Evolutionary conservation across 2,888 invertebrate genomes (phyloP).

Genomic region (Troides oblongomaculatus): DNA sequence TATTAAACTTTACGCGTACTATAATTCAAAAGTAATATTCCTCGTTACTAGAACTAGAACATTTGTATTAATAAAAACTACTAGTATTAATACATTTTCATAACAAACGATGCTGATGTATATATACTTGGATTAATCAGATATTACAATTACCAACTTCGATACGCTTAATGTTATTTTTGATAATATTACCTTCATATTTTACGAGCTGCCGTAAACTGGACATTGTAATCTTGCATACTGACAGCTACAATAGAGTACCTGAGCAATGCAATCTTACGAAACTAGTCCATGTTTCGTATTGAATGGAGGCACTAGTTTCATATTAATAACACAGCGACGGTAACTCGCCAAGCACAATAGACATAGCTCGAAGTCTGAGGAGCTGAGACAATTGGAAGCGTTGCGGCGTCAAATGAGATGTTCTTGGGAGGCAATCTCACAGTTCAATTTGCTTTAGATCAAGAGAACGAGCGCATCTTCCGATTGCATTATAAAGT

Average conservation of each 20-base stretch:
- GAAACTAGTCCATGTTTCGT: slow-evolving; percentile 36
- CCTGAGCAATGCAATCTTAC: slow-evolving; percentile 37
- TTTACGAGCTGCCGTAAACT: not conserved
- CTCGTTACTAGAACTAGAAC: no score
- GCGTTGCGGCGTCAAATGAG: slow-evolving; percentile 74
- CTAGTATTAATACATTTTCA: not conserved
- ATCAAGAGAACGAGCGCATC: slow-evolving; percentile 58
- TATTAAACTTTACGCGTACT: no score
- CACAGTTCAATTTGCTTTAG: slow-evolving; percentile 74
- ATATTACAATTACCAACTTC: not conserved
- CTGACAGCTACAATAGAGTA: slow-evolving; percentile 8
- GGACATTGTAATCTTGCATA: slow-evolving; percentile 12
- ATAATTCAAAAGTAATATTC: no score
- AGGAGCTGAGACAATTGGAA: slow-evolving; percentile 66
- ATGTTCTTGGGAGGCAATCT: slow-evolving; percentile 70
- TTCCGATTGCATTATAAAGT: slow-evolving; percentile 34
- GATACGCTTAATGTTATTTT: not conserved
- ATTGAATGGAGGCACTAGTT: slow-evolving; percentile 25
- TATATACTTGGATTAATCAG: not conserved
- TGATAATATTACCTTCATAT: not conserved
- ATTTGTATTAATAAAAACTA: no score
- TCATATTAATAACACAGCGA: slow-evolving; percentile 47
- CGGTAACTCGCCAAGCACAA: slow-evolving; percentile 58
- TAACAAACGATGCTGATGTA: not conserved
- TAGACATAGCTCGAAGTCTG: slow-evolving; percentile 43